phyloP scores from a whole-genome alignment of 2,113 vertebrate species.

The Etheostoma cragini region DNA sequence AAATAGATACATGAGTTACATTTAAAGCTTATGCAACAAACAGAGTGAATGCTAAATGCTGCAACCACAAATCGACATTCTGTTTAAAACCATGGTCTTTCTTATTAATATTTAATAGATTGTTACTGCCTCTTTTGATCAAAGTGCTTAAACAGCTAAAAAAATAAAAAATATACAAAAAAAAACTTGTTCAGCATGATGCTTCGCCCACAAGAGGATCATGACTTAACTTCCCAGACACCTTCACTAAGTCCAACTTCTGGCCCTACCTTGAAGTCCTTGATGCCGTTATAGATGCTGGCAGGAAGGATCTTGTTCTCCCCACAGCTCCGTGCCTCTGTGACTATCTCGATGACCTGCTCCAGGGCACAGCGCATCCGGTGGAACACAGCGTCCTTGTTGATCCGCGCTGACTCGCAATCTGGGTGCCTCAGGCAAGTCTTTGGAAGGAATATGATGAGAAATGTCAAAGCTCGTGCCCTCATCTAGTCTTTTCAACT shows the following conservation, averaged over 20 bases:
- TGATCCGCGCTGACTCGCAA: constrained; percentile 96
- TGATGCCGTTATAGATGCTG: constrained; percentile 93
- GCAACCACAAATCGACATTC: not conserved
- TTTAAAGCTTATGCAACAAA: not conserved
- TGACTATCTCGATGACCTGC: constrained; percentile 97
- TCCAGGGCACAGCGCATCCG: constrained; percentile 96
- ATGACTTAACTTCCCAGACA: not conserved
- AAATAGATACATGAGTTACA: not conserved
- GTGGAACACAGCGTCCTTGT: constrained; percentile 97
- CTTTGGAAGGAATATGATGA: constrained; percentile 77
- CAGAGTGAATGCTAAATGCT: not conserved
- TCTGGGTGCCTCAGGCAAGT: constrained; percentile 98
- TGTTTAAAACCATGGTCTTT: not conserved
- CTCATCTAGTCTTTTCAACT: constrained; percentile 19
- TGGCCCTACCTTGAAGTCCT: constrained; percentile 91
- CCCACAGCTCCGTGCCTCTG: constrained; percentile 88
- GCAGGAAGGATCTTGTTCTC: constrained; percentile 87
- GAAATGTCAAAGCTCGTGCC: constrained; percentile 57
- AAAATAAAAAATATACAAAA: not conserved
- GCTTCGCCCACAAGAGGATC: not conserved
- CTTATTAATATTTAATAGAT: not conserved
- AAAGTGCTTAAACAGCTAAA: not conserved
- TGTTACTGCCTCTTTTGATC: not conserved
- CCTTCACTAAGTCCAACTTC: not conserved
- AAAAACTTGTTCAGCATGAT: not conserved